Percentiles rank a stretch among this genome's conserved stretches.
phyloP scores from a whole-genome alignment of 2,888 invertebrate species.

The Aphodius sticticus region DNA sequence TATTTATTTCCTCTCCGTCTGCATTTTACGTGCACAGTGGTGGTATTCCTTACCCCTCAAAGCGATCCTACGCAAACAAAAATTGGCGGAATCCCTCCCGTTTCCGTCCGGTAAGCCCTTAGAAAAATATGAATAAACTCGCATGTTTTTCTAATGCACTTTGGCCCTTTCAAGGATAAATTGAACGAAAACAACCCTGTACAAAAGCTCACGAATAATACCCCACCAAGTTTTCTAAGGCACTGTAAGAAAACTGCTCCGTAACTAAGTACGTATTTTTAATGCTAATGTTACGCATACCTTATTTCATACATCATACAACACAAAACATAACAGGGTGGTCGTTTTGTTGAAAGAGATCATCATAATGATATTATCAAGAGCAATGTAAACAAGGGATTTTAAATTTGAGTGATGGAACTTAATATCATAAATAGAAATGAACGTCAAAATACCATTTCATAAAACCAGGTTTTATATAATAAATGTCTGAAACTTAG shows the following conservation, averaged over 20 bases:
- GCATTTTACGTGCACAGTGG: neutral
- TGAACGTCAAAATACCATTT: too few relatives aligned
- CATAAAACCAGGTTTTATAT: too few relatives aligned
- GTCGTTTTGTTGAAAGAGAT: neutral
- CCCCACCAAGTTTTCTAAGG: neutral
- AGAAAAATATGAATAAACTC: slow-evolving; percentile 21
- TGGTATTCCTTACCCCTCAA: neutral
- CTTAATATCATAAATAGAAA: neutral
- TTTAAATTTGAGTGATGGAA: neutral
- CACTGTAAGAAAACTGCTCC: neutral
- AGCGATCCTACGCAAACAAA: slow-evolving; percentile 17
- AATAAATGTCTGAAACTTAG: too few relatives aligned
- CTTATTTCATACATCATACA: neutral
- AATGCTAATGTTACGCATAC: neutral
- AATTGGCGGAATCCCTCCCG: slow-evolving; percentile 21
- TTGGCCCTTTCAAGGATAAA: slow-evolving; percentile 23
- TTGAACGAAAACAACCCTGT: slow-evolving; percentile 19
- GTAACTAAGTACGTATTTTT: neutral
- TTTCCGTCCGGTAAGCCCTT: slow-evolving; percentile 19
- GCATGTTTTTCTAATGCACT: slow-evolving; percentile 22
- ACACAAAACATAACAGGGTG: neutral
- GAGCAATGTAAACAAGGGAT: too few relatives aligned
- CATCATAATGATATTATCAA: neutral
- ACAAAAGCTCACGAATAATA: neutral
- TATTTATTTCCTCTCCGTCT: neutral